Base-by-base conservation (phyloP, 2,797 vertebrate species). In the Accipiter superciliosus region DNA sequence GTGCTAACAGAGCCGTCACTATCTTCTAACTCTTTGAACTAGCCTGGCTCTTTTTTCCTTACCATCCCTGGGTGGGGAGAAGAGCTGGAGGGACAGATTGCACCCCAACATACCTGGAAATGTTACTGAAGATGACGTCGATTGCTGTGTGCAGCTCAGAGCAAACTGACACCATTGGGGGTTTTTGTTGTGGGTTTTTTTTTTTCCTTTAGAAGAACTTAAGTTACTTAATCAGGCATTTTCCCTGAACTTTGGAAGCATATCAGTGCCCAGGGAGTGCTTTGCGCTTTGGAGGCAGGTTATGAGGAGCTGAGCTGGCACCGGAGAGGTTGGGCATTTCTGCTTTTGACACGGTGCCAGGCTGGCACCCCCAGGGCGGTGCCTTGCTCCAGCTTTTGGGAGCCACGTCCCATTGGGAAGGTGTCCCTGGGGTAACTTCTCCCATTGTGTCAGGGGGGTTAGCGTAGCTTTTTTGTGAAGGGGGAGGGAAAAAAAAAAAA, bases 1-100 rank as follows among this genome's bases (percentile, higher is more conserved):
- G 90, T 89, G 83, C 90, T 96, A 95, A 96, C 90, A 87, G 95
- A 95, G 90, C 92, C 72, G 31, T 85, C 82, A 72, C 84, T 7
- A 3, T 72, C 89, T 93, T 86, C 92, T 73, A 70, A 86, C 83
- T 83, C 83, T 73, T 73, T 29, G 50, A 73, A 2, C 61, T 70
- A 9, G 16, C 77, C 53, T 5, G 6, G 42, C 71, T 74, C 29
- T 67, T 61, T 96, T 42, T 58, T 85, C 18, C 53, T 78, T 69
- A 77, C 42, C 49, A 37, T 4, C 25, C 21, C 18, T 4, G 6
- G n/a, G 13, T 10, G 40, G 33, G 47, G 45, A 79, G 33, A 49
- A 42, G 47, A 87, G 59, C 22, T 11, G 24, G 63, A 52, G 67
- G 35, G 62, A 91, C 39, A 70, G 55, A 45, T 44, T 1, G 7